Conservation (phyloP, 2,797 vertebrate species). For the Danionella dracula region DNA sequence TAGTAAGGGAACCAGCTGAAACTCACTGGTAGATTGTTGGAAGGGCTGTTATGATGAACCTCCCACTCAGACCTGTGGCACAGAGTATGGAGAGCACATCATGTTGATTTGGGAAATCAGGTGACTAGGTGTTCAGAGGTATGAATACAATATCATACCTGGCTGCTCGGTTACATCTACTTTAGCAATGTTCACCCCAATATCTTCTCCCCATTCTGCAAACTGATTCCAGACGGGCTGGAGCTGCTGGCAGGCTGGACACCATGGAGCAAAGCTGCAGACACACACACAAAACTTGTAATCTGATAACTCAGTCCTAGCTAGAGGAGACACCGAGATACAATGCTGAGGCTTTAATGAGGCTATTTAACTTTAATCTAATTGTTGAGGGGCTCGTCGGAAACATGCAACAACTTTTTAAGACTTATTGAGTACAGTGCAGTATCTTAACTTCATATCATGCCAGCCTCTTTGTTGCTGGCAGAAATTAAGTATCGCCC, state of each 20-base stretch:
- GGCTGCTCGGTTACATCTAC: constrained; percentile 96
- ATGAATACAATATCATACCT: constrained; percentile 60
- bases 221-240: constrained; percentile 90
- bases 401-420: not conserved
- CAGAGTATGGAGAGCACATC: not conserved
- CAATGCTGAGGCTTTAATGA: not conserved
- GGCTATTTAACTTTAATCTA: not conserved
- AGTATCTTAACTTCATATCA: too few relatives aligned
- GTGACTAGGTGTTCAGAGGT: not conserved
- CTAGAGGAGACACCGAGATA: not conserved
- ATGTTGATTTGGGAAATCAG: too few relatives aligned
- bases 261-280: constrained; percentile 91
- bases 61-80: constrained; percentile 83
- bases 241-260: constrained; percentile 90
- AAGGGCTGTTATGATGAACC: constrained; percentile 94
- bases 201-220: constrained; percentile 91
- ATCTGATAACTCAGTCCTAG: not conserved
- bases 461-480: too few relatives aligned
- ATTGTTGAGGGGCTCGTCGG: not conserved
- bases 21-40: constrained; percentile 98
- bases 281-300: constrained; percentile 1
- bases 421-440: too few relatives aligned
- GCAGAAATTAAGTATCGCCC: too few relatives aligned
- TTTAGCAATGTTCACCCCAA: constrained; percentile 88
- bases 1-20: too few relatives aligned